A percentile compares a stretch with the other conserved stretches of the same genome.
Conservation (phyloP, 2,888 invertebrate species). For the Chloroclystis v-ata region DNA sequence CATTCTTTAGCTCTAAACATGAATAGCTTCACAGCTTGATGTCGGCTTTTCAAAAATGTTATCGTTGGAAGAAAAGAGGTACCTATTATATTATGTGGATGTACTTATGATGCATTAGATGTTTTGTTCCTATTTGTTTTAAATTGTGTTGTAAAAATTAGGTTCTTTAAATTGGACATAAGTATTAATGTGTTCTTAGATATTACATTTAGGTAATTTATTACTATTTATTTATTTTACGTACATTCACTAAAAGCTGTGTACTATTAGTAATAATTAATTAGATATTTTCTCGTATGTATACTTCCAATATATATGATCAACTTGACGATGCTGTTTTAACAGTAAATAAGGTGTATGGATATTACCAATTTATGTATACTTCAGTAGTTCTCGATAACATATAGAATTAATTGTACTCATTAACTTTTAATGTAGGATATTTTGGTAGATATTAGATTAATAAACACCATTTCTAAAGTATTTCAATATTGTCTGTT, state of each 20-base stretch:
- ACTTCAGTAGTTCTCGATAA: constrained; percentile 60
- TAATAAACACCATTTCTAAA: constrained; percentile 76
- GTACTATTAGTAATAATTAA: constrained; percentile 55
- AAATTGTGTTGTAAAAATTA: constrained; percentile 46
- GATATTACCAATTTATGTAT: constrained; percentile 49
- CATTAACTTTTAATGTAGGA: constrained; percentile 68
- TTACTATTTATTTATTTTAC: constrained; percentile 52
- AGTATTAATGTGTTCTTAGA: constrained; percentile 52
- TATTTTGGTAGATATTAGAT: constrained; percentile 65
- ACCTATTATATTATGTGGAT: constrained; percentile 72
- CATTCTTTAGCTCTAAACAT: constrained; percentile 66
- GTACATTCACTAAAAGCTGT: constrained; percentile 54
- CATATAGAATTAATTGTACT: constrained; percentile 72
- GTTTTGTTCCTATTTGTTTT: constrained; percentile 47
- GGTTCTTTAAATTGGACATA: constrained; percentile 39
- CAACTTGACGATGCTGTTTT: constrained; percentile 46
- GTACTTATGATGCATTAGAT: constrained; percentile 54
- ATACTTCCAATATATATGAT: constrained; percentile 46
- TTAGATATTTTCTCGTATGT: constrained; percentile 48
- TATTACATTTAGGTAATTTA: constrained; percentile 39
- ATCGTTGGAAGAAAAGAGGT: constrained; percentile 73
- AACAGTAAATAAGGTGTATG: constrained; percentile 48
- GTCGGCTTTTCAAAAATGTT: constrained; percentile 76
- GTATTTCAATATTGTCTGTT: constrained; percentile 73
- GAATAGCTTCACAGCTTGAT: constrained; percentile 73